A percentile compares a stretch with the other conserved stretches of the same genome.
Conservation (phyloP, 2,888 invertebrate species). For the Volucella zonaria region DNA sequence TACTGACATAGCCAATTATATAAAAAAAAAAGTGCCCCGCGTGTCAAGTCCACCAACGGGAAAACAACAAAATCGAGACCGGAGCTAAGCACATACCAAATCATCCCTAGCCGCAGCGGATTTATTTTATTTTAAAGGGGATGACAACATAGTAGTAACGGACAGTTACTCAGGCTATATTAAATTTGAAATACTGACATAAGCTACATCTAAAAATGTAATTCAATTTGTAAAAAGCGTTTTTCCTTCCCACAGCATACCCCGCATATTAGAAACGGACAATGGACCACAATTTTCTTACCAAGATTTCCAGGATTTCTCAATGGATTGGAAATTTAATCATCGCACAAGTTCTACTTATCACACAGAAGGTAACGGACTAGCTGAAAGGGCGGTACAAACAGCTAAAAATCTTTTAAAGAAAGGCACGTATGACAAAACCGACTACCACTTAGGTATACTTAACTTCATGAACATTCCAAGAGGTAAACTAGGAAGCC, state of each 20-base stretch:
- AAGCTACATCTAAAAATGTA: no score
- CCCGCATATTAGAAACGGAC: slow-evolving; percentile 63
- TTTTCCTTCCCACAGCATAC: no score
- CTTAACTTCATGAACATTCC: slow-evolving; percentile 26
- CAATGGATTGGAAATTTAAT: slow-evolving; percentile 61
- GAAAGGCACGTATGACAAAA: no score
- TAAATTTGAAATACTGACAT: slow-evolving; percentile 20
- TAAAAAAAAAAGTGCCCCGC: slow-evolving; percentile 12
- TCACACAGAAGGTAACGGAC: slow-evolving; percentile 23
- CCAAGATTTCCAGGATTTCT: slow-evolving; percentile 71
- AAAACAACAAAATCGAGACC: neutral
- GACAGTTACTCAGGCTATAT: no score
- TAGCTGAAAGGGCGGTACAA: neutral
- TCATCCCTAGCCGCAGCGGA: slow-evolving; percentile 1
- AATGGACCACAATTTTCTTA: slow-evolving; percentile 66
- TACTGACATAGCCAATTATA: slow-evolving; percentile 9
- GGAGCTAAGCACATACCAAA: slow-evolving; percentile 16
- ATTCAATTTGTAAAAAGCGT: no score
- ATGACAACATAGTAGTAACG: no score
- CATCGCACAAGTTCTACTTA: slow-evolving; percentile 47
- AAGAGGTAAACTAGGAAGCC: slow-evolving; percentile 21
- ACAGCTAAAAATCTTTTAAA: neutral
- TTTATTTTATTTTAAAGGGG: slow-evolving; percentile 31
- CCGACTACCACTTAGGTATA: no score
- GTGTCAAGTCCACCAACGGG: slow-evolving; percentile 16